Base-by-base conservation (phyloP, 2,888 invertebrate genomes). In the Temnothorax ravouxi region DNA sequence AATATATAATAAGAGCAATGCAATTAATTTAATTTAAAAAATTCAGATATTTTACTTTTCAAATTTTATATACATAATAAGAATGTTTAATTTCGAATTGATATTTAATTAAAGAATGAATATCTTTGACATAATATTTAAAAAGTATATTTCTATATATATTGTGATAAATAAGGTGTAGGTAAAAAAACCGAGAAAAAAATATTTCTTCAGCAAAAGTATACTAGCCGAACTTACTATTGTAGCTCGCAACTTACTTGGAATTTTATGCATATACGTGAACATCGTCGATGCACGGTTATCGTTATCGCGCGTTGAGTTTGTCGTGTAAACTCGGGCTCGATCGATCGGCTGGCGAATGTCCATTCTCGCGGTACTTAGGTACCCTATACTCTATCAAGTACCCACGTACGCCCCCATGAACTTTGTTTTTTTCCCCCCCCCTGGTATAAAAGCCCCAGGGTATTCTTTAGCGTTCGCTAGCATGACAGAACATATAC, bases 391-490 rank as follows among this genome's bases (percentile, higher is more conserved):
- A 71, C 59, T 72, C 79, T 69, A n/a, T 77, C 69, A 41, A 41
- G 34, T 80, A 50, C 52, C 80, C 56, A 59, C 52, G 64, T 83
- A 88, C 88, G 86, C 88, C 88, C 88, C 86, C 88, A 87, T 84
- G 79, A 82, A 87, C 87, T 88, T 86, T 79, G 84, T 83, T 84
- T 82, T 84, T 82, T 86, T 81, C 80, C 86, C 66, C 86, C 66
- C 77, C 50, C 69, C 29, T 84, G 64, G 86, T 79, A 84, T 69
- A 77, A 85, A 83, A 86, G 86, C 88, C 82, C 76, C 75, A 61
- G 61, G 80, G 87, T 84, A 90, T 92, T 92, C 92, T 92, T 91
- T 88, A 84, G 88, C 88, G 86, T 67, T 87, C 80, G 84, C 80
- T 79, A 59, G 83, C 74, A 83, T 88, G 87, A 88, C 86, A 88